Base-by-base conservation (phyloP, 2,797 vertebrate species). In the Hapalemur alaotrensis region DNA sequence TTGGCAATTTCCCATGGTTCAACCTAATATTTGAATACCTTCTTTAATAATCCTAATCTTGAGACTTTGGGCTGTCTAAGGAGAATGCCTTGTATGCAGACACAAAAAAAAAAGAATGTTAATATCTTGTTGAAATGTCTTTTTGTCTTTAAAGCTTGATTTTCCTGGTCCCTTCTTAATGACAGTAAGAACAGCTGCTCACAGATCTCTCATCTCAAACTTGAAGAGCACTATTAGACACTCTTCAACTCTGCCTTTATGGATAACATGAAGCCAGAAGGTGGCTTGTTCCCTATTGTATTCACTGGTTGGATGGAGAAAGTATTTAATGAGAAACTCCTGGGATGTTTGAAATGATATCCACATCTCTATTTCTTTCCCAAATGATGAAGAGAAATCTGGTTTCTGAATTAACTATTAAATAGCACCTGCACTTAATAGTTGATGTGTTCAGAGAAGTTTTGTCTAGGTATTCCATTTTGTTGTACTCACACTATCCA, bases 121-220 rank as follows among this genome's bases (percentile, higher is more conserved):
- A 82, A 54, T 95, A 85, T 30, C 89, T 85, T 72, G 59, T 89
- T 82, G 61, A 93, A 72, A 75, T 52, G 59, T 84, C 50, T 95
- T 76, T 87, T 50, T 89, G 35, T 32, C 61, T 93, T 91, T n/a
- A 69, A 75, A 91, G 25, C 14, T 69, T 63, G 38, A 52, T 87
- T 61, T 95, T 96, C 50, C 46, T 84, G 5, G 50, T 95, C 54
- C 7, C 32, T 80, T 32, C 57, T 79, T 81, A 91, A 84, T 35
- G 46, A 75, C 23, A 83, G 20, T 52, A 89, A 89, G 46, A 63
- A 90, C 76, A 87, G 57, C 52, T 91, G 63, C 38, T 95, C 43
- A 67, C 43, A 72, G 43, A 41, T 7, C 35, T 93, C 38, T 65
- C 65, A 52, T 63, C 1, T 14, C 54, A 32, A 50, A 75, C 43